Evolutionary conservation across 2,797 vertebrate species (phyloP).

Genomic region (Helicolenus hilgendorfi): DNA sequence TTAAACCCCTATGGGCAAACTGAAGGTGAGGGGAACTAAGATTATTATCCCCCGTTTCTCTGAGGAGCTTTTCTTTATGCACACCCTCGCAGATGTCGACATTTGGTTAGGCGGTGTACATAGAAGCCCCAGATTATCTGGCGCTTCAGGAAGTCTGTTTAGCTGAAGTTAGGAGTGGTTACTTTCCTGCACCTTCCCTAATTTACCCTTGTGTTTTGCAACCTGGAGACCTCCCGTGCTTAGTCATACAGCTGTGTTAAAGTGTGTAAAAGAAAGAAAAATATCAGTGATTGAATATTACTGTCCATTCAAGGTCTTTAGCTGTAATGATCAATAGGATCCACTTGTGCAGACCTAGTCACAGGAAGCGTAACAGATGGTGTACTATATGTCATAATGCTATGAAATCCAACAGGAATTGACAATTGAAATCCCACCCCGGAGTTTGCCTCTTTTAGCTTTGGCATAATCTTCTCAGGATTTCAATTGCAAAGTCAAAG

Average conservation of each 20-base stretch:
- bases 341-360: conserved; percentile 73
- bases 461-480: conserved; percentile 87
- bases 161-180: conserved; percentile 85
- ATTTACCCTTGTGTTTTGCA: conserved; percentile 51
- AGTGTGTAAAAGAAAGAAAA: conserved; percentile 12
- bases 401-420: conserved; percentile 88
- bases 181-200: conserved; percentile 76
- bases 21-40: conserved; percentile 89
- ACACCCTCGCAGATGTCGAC: conserved; percentile 91
- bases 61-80: conserved; percentile 88
- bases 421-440: conserved; percentile 87
- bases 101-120: conserved; percentile 90
- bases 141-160: conserved; percentile 86
- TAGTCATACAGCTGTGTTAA: conserved; percentile 57
- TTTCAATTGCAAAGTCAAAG: conserved; percentile 90
- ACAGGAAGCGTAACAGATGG: conserved; percentile 84
- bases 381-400: conserved; percentile 87
- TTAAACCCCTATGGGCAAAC: conserved; percentile 86
- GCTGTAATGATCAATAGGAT: conserved; percentile 64
- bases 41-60: conserved; percentile 88
- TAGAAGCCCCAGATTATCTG: conserved; percentile 88
- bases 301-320: conserved; percentile 61
- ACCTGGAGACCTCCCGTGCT: conserved; percentile 61
- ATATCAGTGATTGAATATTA: conserved; percentile 46
- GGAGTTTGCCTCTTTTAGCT: conserved; percentile 88